Base-by-base conservation (phyloP, 2,888 invertebrate species). In the Lacanobia wlatinum region DNA sequence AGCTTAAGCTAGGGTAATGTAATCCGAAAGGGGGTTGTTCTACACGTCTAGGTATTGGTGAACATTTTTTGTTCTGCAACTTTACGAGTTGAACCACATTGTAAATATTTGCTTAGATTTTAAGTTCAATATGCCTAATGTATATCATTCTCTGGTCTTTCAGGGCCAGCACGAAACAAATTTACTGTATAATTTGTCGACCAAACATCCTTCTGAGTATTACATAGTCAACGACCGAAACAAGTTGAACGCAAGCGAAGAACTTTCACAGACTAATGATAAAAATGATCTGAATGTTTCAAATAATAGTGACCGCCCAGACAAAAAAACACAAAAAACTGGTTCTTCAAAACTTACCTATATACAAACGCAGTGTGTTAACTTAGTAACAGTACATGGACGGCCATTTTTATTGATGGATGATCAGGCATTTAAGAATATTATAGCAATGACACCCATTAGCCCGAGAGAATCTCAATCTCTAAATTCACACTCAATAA, bases 231-330 rank as follows among this genome's bases (percentile, higher is more conserved):
- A 50, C 50, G 50, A 50, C n/a, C n/a, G n/a, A 50, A 50, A 50
- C 50, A 50, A 50, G 50, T 50, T 50, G 3, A 50, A 50, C 50
- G 1, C 50, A n/a, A 50, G 50, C 50, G 50, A 50, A 50, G 28
- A 50, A 50, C 50, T n/a, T 50, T n/a, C 50, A 50, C 50, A 50
- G 50, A 50, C 50, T n/a, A 50, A 50, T 50, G n/a, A 50, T 50
- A n/a, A 50, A 50, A 50, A 50, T 50, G 50, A 50, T 50, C n/a
- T 50, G 50, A 50, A 50, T 50, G 50, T 50, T 50, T 21, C 52
- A 52, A 52, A 52, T 52, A n/a, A 52, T 52, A 52, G 52, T n/a
- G 52, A 52, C n/a, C n/a, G 52, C 52, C 21, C 50, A 50, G 50
- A 50, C 50, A 50, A 50, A 9, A 50, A 50, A 50, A n/a, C 9